Evolutionary conservation across 2,888 invertebrate genomes (phyloP), one percentile per base, ranked within the genome.

Genomic region (Scaptodrosophila latifasciaeformis): DNA sequence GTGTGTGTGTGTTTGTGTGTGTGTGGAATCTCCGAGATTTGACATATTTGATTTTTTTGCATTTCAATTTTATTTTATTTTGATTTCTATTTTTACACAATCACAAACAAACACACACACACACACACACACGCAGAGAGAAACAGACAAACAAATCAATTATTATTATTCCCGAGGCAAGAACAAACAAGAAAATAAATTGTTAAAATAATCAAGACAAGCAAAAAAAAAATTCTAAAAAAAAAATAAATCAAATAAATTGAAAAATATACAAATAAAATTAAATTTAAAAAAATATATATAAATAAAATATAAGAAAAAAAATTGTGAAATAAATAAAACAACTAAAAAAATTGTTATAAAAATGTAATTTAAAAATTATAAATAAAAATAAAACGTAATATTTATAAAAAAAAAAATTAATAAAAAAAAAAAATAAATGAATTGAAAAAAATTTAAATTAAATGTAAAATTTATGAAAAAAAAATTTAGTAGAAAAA

Each of bases 81-180:
- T 45, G 59, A 39, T 55, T 67, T 42, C 61, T 78, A 78, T 70
- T 71, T 70, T 55, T 71, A 78, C 50, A 55, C 42, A 31, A 52
- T n/a, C n/a, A n/a, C n/a, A n/a, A n/a, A n/a, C n/a, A n/a, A n/a
- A n/a, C n/a, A n/a, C n/a, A n/a, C n/a, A n/a, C n/a, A n/a, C n/a
- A n/a, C n/a, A n/a, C n/a, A n/a, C n/a, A n/a, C n/a, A n/a, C n/a
- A n/a, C n/a, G n/a, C n/a, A n/a, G n/a, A n/a, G n/a, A n/a, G n/a
- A n/a, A n/a, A n/a, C n/a, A n/a, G n/a, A n/a, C n/a, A 77, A 50
- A 78, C 71, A 59, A 70, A 71, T 78, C 55, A 53, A 70, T 57
- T 75, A 57, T 70, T 58, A 70, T 55, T 63, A 53, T 10, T 12
- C n/a, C 30, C 30, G 30, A 30, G 6, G n/a, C n/a, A n/a, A n/a